These are phyloP conservation scores for Osmoderma eremita DNA, from an alignment of 2,888 invertebrate genomes.

Conservation along the genomic window DNA sequence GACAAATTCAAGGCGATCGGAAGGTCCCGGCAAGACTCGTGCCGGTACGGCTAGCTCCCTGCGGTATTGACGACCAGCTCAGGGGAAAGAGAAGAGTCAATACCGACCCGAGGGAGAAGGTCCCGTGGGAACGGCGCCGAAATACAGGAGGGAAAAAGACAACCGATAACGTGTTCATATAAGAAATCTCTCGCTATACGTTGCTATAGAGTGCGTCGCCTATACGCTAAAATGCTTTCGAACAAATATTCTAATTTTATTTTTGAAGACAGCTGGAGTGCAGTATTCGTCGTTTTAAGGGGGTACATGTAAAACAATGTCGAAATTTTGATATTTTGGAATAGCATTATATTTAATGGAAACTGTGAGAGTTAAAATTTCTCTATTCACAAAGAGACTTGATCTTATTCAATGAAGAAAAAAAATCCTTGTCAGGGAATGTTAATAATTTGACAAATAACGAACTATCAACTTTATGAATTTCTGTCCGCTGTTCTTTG, in stretches of 20 bases:
- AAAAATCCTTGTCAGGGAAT: too few species aligned
- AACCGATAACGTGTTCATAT: slow-evolving; percentile 52
- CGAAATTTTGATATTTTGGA: too few species aligned
- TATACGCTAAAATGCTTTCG: slow-evolving; percentile 32
- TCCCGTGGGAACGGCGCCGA: slow-evolving; percentile 62
- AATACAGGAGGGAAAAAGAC: slow-evolving; percentile 49
- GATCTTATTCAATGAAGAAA: too few species aligned
- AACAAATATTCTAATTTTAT: slow-evolving; percentile 42
- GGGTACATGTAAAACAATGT: not conserved
- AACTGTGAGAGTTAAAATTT: too few species aligned
- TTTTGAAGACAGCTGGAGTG: slow-evolving; percentile 29
- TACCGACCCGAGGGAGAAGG: slow-evolving; percentile 64
- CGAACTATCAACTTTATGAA: too few species aligned
- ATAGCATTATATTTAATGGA: too few species aligned
- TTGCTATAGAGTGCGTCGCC: slow-evolving; percentile 7
- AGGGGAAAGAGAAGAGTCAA: slow-evolving; percentile 69
- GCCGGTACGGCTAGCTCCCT: slow-evolving; percentile 62
- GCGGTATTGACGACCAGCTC: slow-evolving; percentile 68
- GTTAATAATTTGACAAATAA: too few species aligned
- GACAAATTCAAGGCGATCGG: slow-evolving; percentile 56
- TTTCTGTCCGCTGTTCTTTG: too few species aligned
- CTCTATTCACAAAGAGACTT: too few species aligned
- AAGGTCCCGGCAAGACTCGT: slow-evolving; percentile 57
- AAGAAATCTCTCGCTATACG: slow-evolving; percentile 40
- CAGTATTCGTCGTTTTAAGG: not conserved